Evolutionary conservation across 2,888 invertebrate genomes (phyloP), one percentile per base, ranked within the genome.

Genomic region (Nasonia oneida): DNA sequence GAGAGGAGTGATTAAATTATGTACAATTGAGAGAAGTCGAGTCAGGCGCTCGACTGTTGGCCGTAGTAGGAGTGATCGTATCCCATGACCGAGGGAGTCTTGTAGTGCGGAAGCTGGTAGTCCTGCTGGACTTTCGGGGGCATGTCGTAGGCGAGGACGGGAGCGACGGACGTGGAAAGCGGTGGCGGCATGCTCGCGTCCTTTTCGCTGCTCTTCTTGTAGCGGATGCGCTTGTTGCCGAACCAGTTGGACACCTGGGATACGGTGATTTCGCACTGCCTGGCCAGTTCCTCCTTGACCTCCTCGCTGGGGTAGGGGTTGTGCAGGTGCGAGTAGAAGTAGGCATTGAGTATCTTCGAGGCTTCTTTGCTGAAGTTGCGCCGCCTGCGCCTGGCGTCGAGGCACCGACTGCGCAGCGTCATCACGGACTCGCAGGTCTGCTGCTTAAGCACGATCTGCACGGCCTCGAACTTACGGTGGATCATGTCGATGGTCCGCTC

Each of bases 261-360:
- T 86, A 99, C 98, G 86, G 99, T 99, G 93, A 99, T 99, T 93
- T 98, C 98, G 94, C 99, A 99, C 94, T 99, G 99, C 94, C 99
- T 96, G 82, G 99, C 99, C 93, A 99, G 95, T 94, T 99, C 99
- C 94, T 99, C 99, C 94, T 99, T 99, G 89, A 99, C 99, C 95
- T 99, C 99, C 95, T 99, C 99, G 93, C 98, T 98, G 88, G 99
- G 99, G 95, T 99, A 99, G 50, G 99, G 99, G 95, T 99, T 99
- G 93, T 98, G 98, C 92, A 99, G 96, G 94, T 99, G 99, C 91
- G 99, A 99, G 95, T 99, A 99, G 95, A 99, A 99, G 94, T 99
- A 99, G 95, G 99, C 99, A 94, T 99, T 99, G 90, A 99, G 95
- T 91, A 99, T 98, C 95, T 99, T 99, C 42, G 99, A 99, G 82